These are phyloP conservation scores for Norana najaformis DNA, from an alignment of 2,888 invertebrate genomes.

Conservation along the genomic window DNA sequence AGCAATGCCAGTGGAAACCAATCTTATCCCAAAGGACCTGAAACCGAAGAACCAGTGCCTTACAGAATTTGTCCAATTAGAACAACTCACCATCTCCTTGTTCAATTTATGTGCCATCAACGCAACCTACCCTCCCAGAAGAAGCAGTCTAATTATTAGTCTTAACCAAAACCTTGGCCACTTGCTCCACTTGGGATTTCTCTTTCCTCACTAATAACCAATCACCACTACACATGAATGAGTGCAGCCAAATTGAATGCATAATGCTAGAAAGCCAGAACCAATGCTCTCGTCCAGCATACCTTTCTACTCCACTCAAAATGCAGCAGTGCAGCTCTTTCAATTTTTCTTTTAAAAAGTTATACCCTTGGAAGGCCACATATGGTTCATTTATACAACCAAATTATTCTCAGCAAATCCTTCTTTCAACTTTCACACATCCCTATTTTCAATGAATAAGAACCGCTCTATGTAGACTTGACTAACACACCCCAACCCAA, in stretches of 20 bases:
- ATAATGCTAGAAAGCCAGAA: neutral
- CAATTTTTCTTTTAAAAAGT: neutral
- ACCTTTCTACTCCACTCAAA: too few relatives aligned
- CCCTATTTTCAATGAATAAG: too few relatives aligned
- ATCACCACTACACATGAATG: neutral
- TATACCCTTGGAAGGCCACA: neutral
- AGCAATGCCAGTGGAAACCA: conserved; percentile 18
- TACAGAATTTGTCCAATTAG: conserved; percentile 15
- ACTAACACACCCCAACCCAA: too few relatives aligned
- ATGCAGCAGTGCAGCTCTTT: neutral
- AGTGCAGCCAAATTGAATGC: neutral
- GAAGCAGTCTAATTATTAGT: neutral
- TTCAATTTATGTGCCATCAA: too few relatives aligned
- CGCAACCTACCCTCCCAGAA: neutral
- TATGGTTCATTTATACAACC: neutral
- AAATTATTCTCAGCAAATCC: neutral
- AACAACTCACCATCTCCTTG: neutral
- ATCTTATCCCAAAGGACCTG: neutral
- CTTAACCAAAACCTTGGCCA: neutral
- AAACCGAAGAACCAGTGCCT: conserved; percentile 8
- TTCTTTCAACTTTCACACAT: neutral
- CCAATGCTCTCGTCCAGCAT: neutral
- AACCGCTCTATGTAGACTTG: too few relatives aligned
- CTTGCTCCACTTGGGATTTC: neutral
- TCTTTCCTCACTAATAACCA: neutral